These are phyloP conservation scores for Lycia hirtaria DNA, from an alignment of 2,888 invertebrate species.

Conservation along the genomic window DNA sequence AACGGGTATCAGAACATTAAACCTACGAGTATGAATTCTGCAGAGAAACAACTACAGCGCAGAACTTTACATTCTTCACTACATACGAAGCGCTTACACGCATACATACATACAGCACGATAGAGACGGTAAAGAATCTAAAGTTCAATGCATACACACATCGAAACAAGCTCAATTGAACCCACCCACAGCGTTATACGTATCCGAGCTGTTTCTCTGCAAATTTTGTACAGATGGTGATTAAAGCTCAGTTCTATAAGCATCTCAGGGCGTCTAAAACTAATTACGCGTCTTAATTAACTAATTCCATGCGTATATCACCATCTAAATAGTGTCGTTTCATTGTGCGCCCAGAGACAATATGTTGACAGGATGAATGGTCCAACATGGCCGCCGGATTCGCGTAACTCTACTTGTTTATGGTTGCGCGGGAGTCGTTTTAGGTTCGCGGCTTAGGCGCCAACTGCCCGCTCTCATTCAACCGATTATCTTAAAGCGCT, in stretches of 20 bases:
- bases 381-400: conserved; percentile 76
- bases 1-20: conserved; percentile 53
- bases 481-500: conserved; percentile 73
- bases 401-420: conserved; percentile 80
- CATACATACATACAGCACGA: not conserved
- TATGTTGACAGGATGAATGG: conserved; percentile 83
- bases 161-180: not conserved
- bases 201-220: not conserved
- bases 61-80: not conserved
- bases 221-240: not conserved
- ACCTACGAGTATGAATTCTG: not conserved
- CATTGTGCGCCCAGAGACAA: conserved; percentile 80
- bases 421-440: conserved; percentile 76
- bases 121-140: not conserved
- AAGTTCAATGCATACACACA: not conserved
- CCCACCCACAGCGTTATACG: not conserved
- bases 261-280: conserved; percentile 62
- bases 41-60: not conserved
- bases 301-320: conserved; percentile 77
- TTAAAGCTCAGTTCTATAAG: conserved; percentile 56
- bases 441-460: conserved; percentile 81
- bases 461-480: conserved; percentile 78
- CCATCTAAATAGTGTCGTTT: conserved; percentile 76
- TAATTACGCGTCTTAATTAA: conserved; percentile 81
- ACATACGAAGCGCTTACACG: not conserved